These are phyloP conservation scores for Penaeus chinensis DNA, from an alignment of 1,140 invertebrate genomes.

Conservation along the genomic window DNA sequence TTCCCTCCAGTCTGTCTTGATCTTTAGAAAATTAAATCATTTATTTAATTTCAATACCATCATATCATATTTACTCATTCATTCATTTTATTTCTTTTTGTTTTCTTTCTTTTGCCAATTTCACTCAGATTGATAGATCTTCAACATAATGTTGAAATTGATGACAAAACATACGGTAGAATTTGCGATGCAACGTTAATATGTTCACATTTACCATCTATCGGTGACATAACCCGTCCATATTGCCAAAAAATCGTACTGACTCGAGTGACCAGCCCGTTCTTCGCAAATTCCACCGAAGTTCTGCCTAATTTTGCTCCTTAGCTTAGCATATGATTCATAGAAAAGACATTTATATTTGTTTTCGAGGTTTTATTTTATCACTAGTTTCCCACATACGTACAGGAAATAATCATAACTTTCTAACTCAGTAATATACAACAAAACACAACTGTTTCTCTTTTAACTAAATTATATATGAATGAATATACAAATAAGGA, in stretches of 20 bases:
- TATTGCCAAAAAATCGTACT: background rate
- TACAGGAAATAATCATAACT: slow-evolving; percentile 59
- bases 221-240: no score
- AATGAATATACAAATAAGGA: slow-evolving; percentile 54
- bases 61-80: no score
- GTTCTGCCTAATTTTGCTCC: background rate
- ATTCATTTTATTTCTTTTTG: no score
- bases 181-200: no score
- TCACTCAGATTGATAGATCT: no score
- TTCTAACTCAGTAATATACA: slow-evolving; percentile 62
- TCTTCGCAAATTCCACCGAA: background rate
- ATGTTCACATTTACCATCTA: background rate
- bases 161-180: no score
- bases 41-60: no score
- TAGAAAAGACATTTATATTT: slow-evolving; percentile 44
- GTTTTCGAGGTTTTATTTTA: slow-evolving; percentile 53
- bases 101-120: no score
- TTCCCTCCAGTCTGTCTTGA: no score
- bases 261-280: background rate
- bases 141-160: no score
- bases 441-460: slow-evolving; percentile 61
- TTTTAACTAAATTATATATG: slow-evolving; percentile 61
- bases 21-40: no score
- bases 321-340: slow-evolving; percentile 47
- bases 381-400: slow-evolving; percentile 62